These are phyloP conservation scores for Menidia menidia DNA, from an alignment of 2,797 vertebrate species.

Conservation along the genomic window DNA sequence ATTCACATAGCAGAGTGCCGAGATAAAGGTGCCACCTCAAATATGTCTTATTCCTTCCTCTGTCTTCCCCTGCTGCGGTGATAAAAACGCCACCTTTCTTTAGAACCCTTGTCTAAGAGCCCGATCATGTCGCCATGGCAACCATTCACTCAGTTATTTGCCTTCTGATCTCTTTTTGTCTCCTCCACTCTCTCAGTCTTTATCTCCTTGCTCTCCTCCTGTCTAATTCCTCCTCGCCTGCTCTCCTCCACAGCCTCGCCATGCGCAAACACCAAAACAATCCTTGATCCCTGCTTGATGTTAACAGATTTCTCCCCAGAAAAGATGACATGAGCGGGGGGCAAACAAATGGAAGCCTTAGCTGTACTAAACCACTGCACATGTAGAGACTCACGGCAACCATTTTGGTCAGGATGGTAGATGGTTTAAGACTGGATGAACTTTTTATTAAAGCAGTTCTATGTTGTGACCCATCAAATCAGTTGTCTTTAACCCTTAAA, in stretches of 20 bases:
- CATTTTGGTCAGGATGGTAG: not conserved
- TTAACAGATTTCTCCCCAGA: slow-evolving; percentile 36
- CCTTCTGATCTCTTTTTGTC: slow-evolving; percentile 19
- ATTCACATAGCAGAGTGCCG: not conserved
- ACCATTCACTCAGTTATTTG: slow-evolving; percentile 62
- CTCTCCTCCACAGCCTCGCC: slow-evolving; percentile 8
- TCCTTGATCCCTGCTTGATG: slow-evolving; percentile 33
- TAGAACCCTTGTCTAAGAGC: slow-evolving; percentile 63
- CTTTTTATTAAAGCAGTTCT: not conserved
- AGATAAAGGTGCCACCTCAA: slow-evolving; percentile 39
- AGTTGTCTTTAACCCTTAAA: not conserved
- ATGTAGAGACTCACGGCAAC: not conserved
- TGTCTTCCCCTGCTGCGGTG: slow-evolving; percentile 36
- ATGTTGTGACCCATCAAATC: not conserved
- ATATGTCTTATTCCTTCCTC: slow-evolving; percentile 23
- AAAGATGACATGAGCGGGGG: not conserved
- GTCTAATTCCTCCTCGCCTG: slow-evolving; percentile 25
- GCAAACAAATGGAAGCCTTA: not conserved
- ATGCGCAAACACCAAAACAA: slow-evolving; percentile 28
- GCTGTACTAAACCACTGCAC: slow-evolving; percentile 5
- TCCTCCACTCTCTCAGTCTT: slow-evolving; percentile 1
- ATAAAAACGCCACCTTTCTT: slow-evolving; percentile 66
- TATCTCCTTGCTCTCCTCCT: slow-evolving; percentile 25
- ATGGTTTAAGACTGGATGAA: too few relatives aligned
- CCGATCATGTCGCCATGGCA: slow-evolving; percentile 74